Percentiles rank a stretch among this genome's conserved stretches.
Evolutionary conservation across 2,113 vertebrate species (phyloP).

Genomic region (Cinclus mexicanus): DNA sequence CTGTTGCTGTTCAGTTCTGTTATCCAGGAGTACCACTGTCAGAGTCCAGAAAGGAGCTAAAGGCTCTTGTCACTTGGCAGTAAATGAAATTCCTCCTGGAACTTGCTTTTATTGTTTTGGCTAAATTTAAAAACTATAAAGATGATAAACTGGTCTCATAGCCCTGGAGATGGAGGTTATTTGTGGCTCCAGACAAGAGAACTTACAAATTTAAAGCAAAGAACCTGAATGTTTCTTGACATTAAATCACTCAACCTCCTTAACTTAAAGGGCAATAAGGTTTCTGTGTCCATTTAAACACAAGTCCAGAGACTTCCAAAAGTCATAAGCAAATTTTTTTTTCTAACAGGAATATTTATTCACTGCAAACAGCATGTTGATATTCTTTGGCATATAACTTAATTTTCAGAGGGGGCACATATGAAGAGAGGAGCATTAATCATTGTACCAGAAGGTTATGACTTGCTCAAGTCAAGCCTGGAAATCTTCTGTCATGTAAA

Average conservation of each 20-base stretch:
- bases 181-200: background rate
- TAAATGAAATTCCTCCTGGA: background rate
- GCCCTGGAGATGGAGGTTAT: background rate
- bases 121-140: slow-evolving; percentile 20
- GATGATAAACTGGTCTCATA: background rate
- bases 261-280: background rate
- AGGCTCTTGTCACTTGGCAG: background rate
- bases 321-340: background rate
- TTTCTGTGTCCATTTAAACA: background rate
- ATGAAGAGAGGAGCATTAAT: background rate
- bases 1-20: background rate
- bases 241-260: background rate
- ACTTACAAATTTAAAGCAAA: background rate
- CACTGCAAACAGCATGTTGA: background rate
- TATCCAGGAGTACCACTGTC: background rate
- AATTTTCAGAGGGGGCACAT: background rate
- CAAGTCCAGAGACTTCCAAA: background rate
- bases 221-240: background rate
- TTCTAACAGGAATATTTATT: background rate
- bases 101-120: background rate
- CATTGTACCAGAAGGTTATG: background rate
- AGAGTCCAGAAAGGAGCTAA: background rate
- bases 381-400: background rate
- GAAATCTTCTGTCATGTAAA: background rate
- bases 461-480: background rate